Base-by-base conservation (phyloP, 2,797 vertebrate species). In the Premnoplex brunnescens region DNA sequence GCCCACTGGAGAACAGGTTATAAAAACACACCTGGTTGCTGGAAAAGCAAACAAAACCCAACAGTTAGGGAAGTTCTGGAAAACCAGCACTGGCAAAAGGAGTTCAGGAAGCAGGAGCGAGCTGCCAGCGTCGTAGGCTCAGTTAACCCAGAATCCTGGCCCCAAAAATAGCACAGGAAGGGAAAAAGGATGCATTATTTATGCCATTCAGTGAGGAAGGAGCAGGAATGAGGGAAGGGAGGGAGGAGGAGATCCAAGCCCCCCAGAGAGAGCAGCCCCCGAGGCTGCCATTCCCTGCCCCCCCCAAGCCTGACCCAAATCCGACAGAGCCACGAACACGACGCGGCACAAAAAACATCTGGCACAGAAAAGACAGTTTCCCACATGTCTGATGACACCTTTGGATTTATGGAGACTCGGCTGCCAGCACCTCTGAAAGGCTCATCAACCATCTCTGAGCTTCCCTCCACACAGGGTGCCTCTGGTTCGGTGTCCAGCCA, bases 271-370 rank as follows among this genome's bases (percentile, higher is more conserved):
- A 76, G 73, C 85, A 91, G 88, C 78, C 86, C 80, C 39, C 14
- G 10, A 32, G 60, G 82, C 46, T 46, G 12, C 41, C 41, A 32
- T 32, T 10, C 77, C 84, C 93, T 12, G 6, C 13, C 17, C 16
- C 41, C 24, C 7, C 3, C 32, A 41, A 81, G 77, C 62, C 64
- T 97, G 97, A 96, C 97, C 98, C 94, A 79, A 86, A 97, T 96
- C 44, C 3, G 34, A 88, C 28, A 20, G 32, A 63, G 49, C 55
- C 2, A 1, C 58, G 48, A 34, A 26, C 28, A 6, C 14, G 2
- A 26, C 7, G 0, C 0, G 20, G 13, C 1, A 0, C 10, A 10
- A 27, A 49, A 62, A 37, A 28, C 62, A 5, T 5, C 36, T 1
- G 1, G 21, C 0, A 0, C 13, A 9, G 68, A 6, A 26, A 34